Evolutionary conservation across 2,797 vertebrate genomes (phyloP).

Genomic region (Mormyrus hasselquistii): DNA sequence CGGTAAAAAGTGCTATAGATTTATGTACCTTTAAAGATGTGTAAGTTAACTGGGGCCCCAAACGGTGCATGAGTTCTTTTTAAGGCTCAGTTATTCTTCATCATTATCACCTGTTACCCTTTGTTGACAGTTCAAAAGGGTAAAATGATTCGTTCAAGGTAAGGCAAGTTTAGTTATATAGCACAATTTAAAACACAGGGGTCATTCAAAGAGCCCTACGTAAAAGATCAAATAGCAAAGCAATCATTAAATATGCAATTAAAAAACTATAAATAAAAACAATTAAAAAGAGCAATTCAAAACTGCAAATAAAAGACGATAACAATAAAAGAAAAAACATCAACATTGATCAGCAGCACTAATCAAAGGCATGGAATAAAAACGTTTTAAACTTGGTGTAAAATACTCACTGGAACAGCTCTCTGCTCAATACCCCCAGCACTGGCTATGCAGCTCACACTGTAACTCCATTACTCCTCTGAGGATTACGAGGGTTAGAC

Average conservation of each 20-base stretch:
- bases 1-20: neutral
- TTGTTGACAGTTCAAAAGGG: neutral
- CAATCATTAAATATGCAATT: neutral
- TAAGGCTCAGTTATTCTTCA: neutral
- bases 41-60: neutral
- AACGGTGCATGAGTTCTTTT: neutral
- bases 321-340: neutral
- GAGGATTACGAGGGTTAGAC: neutral
- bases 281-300: neutral
- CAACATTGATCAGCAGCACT: neutral
- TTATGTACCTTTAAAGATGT: neutral
- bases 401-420: neutral
- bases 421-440: neutral
- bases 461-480: neutral
- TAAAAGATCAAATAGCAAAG: neutral
- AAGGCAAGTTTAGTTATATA: neutral
- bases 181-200: neutral
- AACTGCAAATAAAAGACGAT: neutral
- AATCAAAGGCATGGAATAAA: neutral
- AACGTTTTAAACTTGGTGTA: neutral
- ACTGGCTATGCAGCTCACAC: neutral
- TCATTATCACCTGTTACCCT: neutral
- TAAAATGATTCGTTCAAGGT: neutral
- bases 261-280: neutral
- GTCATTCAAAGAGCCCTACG: neutral